Evolutionary conservation across 2,113 vertebrate species (phyloP).

Genomic region (Mesocricetus auratus): DNA sequence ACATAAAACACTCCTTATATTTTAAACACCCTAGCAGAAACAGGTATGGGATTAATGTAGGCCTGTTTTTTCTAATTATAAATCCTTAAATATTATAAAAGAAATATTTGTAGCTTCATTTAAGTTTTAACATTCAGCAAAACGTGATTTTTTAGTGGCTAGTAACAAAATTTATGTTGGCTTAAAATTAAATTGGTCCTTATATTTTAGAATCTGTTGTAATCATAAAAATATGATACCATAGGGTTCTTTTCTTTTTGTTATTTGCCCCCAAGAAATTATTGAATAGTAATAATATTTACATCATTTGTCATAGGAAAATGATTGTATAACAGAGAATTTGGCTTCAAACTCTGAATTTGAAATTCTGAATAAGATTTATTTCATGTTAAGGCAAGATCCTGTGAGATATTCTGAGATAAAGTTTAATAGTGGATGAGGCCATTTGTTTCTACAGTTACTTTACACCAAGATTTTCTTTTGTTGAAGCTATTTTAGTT

Average conservation of each 20-base stretch:
- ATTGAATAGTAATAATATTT: constrained; percentile 29
- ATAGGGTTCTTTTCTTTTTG: not conserved
- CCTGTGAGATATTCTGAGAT: constrained; percentile 15
- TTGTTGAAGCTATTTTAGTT: constrained; percentile 34
- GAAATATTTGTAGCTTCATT: constrained; percentile 44
- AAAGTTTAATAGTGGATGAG: constrained; percentile 41
- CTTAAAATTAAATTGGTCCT: constrained; percentile 49
- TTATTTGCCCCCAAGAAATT: constrained; percentile 18
- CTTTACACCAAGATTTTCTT: constrained; percentile 44
- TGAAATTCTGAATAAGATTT: constrained; percentile 30
- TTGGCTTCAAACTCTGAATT: not conserved
- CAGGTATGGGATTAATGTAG: not conserved
- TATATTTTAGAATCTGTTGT: constrained; percentile 50
- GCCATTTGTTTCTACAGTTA: constrained; percentile 46
- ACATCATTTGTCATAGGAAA: constrained; percentile 1
- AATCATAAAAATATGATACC: constrained; percentile 41
- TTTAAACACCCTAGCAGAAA: constrained; percentile 40
- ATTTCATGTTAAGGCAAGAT: constrained; percentile 30
- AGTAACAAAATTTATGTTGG: constrained; percentile 38
- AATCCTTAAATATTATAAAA: constrained; percentile 44
- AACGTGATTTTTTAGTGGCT: constrained; percentile 24
- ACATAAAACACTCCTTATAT: constrained; percentile 43
- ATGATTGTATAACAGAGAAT: not conserved
- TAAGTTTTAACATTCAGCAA: constrained; percentile 49
- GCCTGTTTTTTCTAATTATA: constrained; percentile 32